These are phyloP conservation scores for Pholis gunnellus DNA, from an alignment of 2,113 vertebrate species.

Conservation along the genomic window DNA sequence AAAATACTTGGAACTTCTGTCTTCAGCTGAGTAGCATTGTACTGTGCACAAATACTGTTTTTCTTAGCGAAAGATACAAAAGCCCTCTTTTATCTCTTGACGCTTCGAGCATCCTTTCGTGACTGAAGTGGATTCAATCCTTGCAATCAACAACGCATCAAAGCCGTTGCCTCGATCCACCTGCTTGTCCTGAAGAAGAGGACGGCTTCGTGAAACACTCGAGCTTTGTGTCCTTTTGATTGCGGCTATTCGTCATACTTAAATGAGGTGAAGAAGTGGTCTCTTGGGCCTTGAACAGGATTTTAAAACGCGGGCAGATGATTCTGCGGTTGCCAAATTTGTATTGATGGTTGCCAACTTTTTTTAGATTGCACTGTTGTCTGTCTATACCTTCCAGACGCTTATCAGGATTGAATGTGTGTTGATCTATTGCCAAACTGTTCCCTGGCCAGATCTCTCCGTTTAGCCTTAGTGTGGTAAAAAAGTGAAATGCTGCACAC, in stretches of 20 bases:
- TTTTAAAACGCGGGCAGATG: not conserved
- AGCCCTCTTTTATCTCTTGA: conserved; percentile 8
- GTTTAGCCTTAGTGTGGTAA: conserved; percentile 4
- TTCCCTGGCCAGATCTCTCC: not conserved
- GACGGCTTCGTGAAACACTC: not conserved
- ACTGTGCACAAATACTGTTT: not conserved
- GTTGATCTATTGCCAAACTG: not conserved
- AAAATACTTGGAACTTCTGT: not conserved
- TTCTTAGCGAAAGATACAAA: not conserved
- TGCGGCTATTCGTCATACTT: too few relatives aligned
- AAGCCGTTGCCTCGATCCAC: not conserved
- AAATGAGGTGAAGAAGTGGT: not conserved
- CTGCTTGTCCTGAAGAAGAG: not conserved
- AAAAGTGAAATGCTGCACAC: not conserved
- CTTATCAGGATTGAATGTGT: not conserved
- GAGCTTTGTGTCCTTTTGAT: not conserved
- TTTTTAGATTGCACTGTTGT: not conserved
- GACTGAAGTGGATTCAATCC: conserved; percentile 13
- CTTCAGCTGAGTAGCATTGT: not conserved
- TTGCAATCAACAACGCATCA: not conserved
- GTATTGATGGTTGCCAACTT: not conserved
- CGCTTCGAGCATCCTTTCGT: conserved; percentile 9
- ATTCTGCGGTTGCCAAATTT: not conserved
- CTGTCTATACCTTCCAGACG: not conserved
- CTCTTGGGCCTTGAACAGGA: too few relatives aligned